Evolutionary conservation across 92 coral and sea anemone species (phyloP), one percentile per base, ranked within the genome.

Genomic region (Paramuricea clavata): DNA sequence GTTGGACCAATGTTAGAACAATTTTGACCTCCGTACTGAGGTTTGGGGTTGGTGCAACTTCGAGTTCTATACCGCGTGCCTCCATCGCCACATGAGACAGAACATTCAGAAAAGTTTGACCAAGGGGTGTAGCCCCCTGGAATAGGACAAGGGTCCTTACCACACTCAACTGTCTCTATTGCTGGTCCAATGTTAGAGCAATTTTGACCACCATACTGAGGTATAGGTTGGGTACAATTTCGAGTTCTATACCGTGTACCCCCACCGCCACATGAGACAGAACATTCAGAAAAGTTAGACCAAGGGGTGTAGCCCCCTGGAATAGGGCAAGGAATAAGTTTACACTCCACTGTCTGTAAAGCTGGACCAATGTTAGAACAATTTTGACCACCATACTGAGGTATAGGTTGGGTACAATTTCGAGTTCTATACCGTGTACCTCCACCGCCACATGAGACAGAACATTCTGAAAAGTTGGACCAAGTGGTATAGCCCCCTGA

Each of bases 391-490:
- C 92, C 90, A 47, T 41, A 82, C 31, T 44, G 31, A 0, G 98
- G 95, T 30, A 44, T 54, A 39, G 98, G 98, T 23, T 90, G 86
- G 31, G 87, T 82, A 77, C 99, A 96, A 49, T 52, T 82, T 54
- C 99, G 87, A 11, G 56, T 82, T 22, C 98, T 91, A 23, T 1
- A 49, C 85, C 32, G 85, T 68, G 86, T 91, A 5, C 54, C 7
- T 9, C 99, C 99, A 68, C 82, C 76, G 4, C 86, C 94, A 69
- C 99, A 96, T 7, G 93, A 49, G 67, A 70, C 84, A 12, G 93
- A 89, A 60, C 99, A 96, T 21, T 82, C 57, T 68, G 93, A 94
- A 83, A 94, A 96, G 15, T 12, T 44, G 54, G 98, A 92, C 99
- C 99, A 96, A 28, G 49, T n/a, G 15, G 94, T 87, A 69, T 91